Conservation (phyloP, 2,797 vertebrate genomes). For the Choloepus didactylus region DNA sequence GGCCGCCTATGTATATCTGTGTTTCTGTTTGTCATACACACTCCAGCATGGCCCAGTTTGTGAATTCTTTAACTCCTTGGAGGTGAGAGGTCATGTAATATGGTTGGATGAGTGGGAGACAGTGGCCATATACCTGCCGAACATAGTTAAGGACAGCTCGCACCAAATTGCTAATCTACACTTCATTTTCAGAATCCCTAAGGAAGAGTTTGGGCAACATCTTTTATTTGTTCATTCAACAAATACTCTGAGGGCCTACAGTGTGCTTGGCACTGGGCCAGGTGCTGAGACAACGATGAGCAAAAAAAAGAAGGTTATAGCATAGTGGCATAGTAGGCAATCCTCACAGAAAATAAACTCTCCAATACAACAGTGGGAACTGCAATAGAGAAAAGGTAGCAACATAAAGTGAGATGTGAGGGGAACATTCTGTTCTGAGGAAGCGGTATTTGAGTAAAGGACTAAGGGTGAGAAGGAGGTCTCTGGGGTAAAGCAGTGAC, state of each 20-base stretch:
- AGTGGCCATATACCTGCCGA: fast-evolving
- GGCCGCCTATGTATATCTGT: background rate
- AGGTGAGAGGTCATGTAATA: background rate
- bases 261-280: background rate
- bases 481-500: fast-evolving
- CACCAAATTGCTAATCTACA: background rate
- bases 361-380: fast-evolving
- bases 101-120: fast-evolving
- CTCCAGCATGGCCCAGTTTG: background rate
- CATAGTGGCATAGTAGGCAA: background rate
- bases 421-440: background rate
- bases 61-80: background rate
- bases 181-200: background rate
- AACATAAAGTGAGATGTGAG: fast-evolving
- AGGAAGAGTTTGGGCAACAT: background rate
- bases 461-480: background rate
- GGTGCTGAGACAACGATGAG: background rate
- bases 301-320: background rate
- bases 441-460: background rate
- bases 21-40: background rate
- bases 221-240: background rate
- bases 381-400: fast-evolving
- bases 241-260: background rate
- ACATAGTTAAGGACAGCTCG: fast-evolving
- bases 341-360: background rate